Evolutionary conservation across 2,113 vertebrate genomes (phyloP).

Genomic region (Dromaius novaehollandiae): DNA sequence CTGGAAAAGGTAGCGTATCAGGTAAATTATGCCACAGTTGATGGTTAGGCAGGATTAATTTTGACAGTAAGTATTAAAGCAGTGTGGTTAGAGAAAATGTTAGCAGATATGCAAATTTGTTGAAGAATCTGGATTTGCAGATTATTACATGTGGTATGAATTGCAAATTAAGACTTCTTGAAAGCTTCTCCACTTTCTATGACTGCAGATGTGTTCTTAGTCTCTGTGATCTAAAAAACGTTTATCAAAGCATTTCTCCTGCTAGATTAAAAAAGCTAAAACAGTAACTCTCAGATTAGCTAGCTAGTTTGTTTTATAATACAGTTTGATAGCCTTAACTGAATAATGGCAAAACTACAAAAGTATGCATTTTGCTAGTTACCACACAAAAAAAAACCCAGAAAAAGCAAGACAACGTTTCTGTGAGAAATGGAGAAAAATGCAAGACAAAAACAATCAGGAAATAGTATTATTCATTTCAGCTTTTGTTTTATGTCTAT

Average conservation of each 20-base stretch:
- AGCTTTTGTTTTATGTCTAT: not conserved
- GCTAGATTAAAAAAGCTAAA: not conserved
- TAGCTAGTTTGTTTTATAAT: not conserved
- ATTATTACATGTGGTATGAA: not conserved
- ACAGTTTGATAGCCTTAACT: not conserved
- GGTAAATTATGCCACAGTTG: not conserved
- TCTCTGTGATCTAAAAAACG: not conserved
- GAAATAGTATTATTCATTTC: no score
- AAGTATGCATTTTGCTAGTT: not conserved
- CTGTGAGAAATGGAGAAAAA: not conserved
- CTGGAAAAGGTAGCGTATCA: not conserved
- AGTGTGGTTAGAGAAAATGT: not conserved
- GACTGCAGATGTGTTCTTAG: not conserved
- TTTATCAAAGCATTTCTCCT: not conserved
- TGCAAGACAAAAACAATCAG: no score
- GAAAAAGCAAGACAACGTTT: not conserved
- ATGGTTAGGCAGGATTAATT: constrained; percentile 18
- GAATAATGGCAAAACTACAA: not conserved
- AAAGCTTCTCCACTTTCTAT: not conserved
- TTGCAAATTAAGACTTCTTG: not conserved
- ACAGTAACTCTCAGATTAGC: not conserved
- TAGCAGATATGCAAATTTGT: not conserved
- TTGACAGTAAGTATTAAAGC: constrained; percentile 29
- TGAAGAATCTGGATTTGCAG: not conserved
- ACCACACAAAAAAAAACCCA: not conserved